Evolutionary conservation across 2,797 vertebrate genomes (phyloP).

Genomic region (Morus bassanus): DNA sequence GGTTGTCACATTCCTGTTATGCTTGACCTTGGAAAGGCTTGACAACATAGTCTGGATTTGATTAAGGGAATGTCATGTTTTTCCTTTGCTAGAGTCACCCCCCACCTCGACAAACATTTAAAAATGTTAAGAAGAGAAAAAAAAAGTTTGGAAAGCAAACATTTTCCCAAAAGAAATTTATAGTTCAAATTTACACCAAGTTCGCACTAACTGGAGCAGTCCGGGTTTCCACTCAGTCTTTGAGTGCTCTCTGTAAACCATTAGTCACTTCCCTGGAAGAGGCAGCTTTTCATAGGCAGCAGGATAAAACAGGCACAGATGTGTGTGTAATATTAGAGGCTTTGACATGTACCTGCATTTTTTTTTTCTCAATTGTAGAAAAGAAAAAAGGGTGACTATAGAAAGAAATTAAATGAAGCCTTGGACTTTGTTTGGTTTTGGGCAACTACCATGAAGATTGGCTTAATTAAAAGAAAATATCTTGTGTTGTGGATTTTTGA

Average conservation of each 20-base stretch:
- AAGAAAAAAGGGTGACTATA: not conserved
- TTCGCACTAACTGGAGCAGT: constrained; percentile 76
- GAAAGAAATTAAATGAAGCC: not conserved
- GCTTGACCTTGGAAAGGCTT: constrained; percentile 75
- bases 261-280: constrained; percentile 80
- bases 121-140: constrained; percentile 60
- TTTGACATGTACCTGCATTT: constrained; percentile 70
- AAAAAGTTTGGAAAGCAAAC: constrained; percentile 74
- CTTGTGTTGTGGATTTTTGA: not conserved
- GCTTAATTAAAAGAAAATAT: constrained; percentile 10
- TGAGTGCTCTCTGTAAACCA: constrained; percentile 73
- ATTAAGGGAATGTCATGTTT: constrained; percentile 76
- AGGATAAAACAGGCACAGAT: constrained; percentile 76
- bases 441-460: not conserved
- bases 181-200: constrained; percentile 81
- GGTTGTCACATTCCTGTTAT: constrained; percentile 70
- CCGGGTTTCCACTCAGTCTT: constrained; percentile 70
- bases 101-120: constrained; percentile 78
- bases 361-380: not conserved
- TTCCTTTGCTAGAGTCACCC: constrained; percentile 75
- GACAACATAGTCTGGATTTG: constrained; percentile 73
- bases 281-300: constrained; percentile 65
- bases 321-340: constrained; percentile 62
- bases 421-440: not conserved
- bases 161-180: constrained; percentile 79